Base-by-base conservation (phyloP, 2,797 vertebrate genomes). In the Liparis tanakae region DNA sequence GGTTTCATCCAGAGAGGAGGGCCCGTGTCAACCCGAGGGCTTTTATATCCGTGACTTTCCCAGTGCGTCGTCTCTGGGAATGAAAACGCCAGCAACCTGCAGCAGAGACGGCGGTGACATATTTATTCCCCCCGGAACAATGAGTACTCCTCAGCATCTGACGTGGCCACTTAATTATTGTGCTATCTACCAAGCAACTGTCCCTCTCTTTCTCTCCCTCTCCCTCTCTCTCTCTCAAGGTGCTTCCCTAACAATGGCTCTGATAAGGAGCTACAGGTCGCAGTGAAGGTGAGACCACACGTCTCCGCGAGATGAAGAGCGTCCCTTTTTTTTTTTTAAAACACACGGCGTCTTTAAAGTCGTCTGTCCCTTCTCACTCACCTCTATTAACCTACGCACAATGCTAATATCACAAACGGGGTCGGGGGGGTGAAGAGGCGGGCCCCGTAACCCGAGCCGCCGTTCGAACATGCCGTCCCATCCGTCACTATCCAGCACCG, bases 401-500 rank as follows among this genome's bases (percentile, higher is more conserved):
- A 82, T 62, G 54, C 67, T 79, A 53, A 79, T 70, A 84, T 85
- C 83, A 76, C 85, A 87, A 88, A 87, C 78, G 75, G 69, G 75
- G 79, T 85, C 82, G 83, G 10, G 33, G 61, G 64, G 83, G 25
- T 30, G 25, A 87, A 82, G 84, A 85, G 79, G 82, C 53, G 1
- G 63, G 25, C 25, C 80, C 68, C 39, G 92, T 85, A 92, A 92
- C 86, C 76, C 3, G 57, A 92, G 70, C 78, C 44, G 74, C 76
- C 68, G 70, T 70, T 67, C 13, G 56, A 78, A 87, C 88, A 82
- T 2, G 83, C 65, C 55, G 83, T 85, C 85, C 74, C 78, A 89
- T 93, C 87, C 77, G 85, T 93, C 92, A 90, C 80, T 5, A 87
- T 86, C 76, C 84, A 36, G 30, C 67, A 5, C 43, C 25, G 25